Base-by-base conservation (phyloP, 2,113 vertebrate species). In the Sylvietta virens region DNA sequence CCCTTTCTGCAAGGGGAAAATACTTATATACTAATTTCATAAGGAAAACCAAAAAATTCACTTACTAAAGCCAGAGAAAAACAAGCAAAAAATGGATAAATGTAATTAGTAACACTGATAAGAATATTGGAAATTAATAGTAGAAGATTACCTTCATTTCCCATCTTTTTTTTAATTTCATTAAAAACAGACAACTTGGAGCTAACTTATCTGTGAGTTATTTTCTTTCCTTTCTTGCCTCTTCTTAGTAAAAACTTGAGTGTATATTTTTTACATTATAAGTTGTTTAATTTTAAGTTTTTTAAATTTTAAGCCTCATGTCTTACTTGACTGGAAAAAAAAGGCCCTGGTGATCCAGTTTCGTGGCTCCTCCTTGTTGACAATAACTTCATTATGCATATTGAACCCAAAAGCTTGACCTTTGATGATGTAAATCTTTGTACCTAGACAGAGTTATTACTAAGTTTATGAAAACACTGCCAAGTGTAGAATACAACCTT, bases 381-480 rank as follows among this genome's bases (percentile, higher is more conserved):
- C 72, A 86, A 64, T 3, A 2, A 80, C 33, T 76, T 88, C 18
- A 20, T 79, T 69, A 71, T n/a, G 45, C 62, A 53, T n/a, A 56
- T 24, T 33, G 12, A 39, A 57, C 26, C 20, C 67, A 60, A 39
- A 6, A 81, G 48, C 28, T 39, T 51, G 62, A 67, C 28, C 44
- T 88, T 42, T 44, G 47, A 44, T 72, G 90, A 19, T 40, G 6
- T n/a, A 44, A 69, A 37, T 48, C 30, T 44, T 44, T 77, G 45
- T 31, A 53, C 51, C 19, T 27, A 39, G 60, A 37, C 35, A 79
- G 33, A 54, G 44, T 48, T 71, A 92, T 77, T 85, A 48, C 18
- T 44, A 37, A 67, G 51, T 92, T 79, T 67, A 72, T 90, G 82
- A 69, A 80, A 92, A 83, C 44, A 67, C 11, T 67, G 16, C 7